phyloP scores from a whole-genome alignment of 2,797 vertebrate species.

The Hippopotamyrus pictus region DNA sequence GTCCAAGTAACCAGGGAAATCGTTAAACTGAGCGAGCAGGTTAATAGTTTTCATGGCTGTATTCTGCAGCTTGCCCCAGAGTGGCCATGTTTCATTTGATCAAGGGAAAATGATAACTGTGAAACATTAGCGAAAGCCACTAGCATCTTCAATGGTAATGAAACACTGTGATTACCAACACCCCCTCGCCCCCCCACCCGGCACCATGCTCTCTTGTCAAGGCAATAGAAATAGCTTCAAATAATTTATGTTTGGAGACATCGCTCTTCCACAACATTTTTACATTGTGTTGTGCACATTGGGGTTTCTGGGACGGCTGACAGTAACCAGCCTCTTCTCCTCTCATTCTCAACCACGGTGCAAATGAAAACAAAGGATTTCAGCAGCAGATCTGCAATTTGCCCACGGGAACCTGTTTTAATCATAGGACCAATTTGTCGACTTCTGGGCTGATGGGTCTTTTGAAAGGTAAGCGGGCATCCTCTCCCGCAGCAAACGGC shows the following conservation, averaged over 20 bases:
- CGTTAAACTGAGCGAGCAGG: background rate
- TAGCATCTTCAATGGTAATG: background rate
- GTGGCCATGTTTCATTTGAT: background rate
- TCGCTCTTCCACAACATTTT: background rate
- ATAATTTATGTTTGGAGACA: slow-evolving; percentile 3
- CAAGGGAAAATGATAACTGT: background rate
- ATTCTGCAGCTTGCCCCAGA: background rate
- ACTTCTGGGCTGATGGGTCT: background rate
- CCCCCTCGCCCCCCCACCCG: background rate
- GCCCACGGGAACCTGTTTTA: background rate
- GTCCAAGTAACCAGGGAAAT: background rate
- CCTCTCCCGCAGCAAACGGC: background rate
- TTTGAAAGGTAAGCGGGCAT: background rate
- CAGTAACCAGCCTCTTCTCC: background rate
- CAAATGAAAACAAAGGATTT: background rate
- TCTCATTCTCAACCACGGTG: background rate
- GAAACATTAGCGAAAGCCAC: background rate
- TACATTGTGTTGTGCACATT: background rate
- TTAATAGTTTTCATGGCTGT: background rate
- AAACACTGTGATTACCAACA: background rate
- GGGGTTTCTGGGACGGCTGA: background rate
- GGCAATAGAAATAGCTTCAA: background rate
- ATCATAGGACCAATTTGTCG: background rate
- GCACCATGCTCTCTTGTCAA: background rate
- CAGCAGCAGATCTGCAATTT: background rate